These are phyloP conservation scores for Drosophila sulfurigaster DNA, from an alignment of 1,140 invertebrate species.

Conservation along the genomic window DNA sequence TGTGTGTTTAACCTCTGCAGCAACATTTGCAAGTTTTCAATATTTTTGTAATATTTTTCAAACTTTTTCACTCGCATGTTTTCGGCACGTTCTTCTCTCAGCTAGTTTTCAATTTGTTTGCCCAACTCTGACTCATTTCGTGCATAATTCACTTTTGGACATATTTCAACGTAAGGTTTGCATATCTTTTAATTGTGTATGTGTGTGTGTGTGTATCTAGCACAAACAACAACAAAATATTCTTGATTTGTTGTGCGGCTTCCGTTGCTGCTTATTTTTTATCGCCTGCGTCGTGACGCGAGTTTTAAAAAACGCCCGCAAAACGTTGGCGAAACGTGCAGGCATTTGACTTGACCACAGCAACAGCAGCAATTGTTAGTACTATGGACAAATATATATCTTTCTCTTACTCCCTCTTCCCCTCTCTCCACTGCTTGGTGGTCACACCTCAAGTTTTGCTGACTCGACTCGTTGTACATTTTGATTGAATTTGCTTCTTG, in stretches of 20 bases:
- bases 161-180: conserved; percentile 32
- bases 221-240: conserved; percentile 18
- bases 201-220: conserved; percentile 10
- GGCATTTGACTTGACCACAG: conserved; percentile 54
- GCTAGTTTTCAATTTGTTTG: conserved; percentile 8
- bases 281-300: conserved; percentile 40
- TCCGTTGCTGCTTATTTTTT: conserved; percentile 15
- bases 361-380: not conserved
- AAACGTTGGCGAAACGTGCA: conserved; percentile 55
- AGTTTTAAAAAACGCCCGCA: conserved; percentile 48
- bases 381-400: not conserved
- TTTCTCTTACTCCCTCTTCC: not conserved
- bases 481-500: conserved; percentile 46
- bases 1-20: conserved; percentile 29
- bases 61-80: conserved; percentile 15
- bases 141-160: not conserved
- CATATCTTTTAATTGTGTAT: conserved; percentile 33
- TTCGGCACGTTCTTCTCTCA: conserved; percentile 22
- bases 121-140: conserved; percentile 29
- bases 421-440: conserved; percentile 1
- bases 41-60: conserved; percentile 63
- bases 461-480: conserved; percentile 28
- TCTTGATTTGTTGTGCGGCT: conserved; percentile 8
- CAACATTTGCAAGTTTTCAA: conserved; percentile 43
- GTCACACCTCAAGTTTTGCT: conserved; percentile 37